Evolutionary conservation across 1,140 invertebrate genomes (phyloP).

Genomic region (Drosophila ohnishii): DNA sequence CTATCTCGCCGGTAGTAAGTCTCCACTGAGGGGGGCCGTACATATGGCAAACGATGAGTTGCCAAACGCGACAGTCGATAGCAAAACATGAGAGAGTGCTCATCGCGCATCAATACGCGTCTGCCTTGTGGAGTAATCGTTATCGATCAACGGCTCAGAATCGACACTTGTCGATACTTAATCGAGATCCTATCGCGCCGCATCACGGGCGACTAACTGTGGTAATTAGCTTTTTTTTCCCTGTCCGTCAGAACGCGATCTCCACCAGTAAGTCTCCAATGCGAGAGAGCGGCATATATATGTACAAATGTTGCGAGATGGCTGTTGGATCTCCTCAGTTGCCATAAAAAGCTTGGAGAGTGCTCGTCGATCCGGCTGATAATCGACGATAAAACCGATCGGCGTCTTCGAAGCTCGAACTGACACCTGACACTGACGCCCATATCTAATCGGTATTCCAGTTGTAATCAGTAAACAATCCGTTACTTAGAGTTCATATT

Average conservation of each 20-base stretch:
- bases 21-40: slow-evolving; percentile 16
- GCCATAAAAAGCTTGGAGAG: slow-evolving; percentile 15
- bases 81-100: slow-evolving; percentile 82
- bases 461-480: slow-evolving; percentile 28
- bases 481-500: neutral
- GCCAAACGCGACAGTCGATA: slow-evolving; percentile 69
- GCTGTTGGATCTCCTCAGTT: slow-evolving; percentile 8
- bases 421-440: slow-evolving; percentile 8
- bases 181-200: slow-evolving; percentile 82
- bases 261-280: slow-evolving; percentile 15
- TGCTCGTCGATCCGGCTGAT: slow-evolving; percentile 9
- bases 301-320: neutral
- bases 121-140: slow-evolving; percentile 80
- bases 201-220: slow-evolving; percentile 76
- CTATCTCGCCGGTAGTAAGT: slow-evolving; percentile 46
- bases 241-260: neutral
- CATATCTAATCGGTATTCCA: slow-evolving; percentile 33
- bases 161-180: slow-evolving; percentile 83
- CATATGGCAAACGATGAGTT: slow-evolving; percentile 21
- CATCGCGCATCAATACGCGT: slow-evolving; percentile 77
- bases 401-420: slow-evolving; percentile 3
- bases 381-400: slow-evolving; percentile 20
- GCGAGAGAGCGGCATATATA: neutral
- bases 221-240: slow-evolving; percentile 4
- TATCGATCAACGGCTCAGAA: slow-evolving; percentile 82